Conservation (phyloP, 2,113 vertebrate genomes). For the Chamaea fasciata region DNA sequence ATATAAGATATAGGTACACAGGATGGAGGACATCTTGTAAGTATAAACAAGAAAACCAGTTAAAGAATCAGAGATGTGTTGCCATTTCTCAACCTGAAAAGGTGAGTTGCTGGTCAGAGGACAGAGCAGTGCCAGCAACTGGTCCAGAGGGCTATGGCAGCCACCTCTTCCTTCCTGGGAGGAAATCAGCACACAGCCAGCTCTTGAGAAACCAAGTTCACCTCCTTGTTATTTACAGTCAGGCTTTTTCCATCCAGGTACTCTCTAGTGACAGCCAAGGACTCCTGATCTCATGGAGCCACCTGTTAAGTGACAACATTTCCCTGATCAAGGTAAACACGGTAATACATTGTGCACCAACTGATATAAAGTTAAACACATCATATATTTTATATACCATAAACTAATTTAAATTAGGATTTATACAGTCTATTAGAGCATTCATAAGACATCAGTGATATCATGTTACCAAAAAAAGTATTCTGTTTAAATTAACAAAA, state of each 20-base stretch:
- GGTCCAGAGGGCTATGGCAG: not conserved
- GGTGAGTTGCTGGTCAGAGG: not conserved
- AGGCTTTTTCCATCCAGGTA: not conserved
- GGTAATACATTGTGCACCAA: not conserved
- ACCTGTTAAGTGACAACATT: not conserved
- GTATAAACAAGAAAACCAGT: not conserved
- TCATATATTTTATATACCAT: too few species aligned
- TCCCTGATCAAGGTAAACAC: not conserved
- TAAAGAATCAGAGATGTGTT: not conserved
- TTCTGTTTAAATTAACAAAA: not conserved
- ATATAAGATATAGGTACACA: too few species aligned
- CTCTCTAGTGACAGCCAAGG: not conserved
- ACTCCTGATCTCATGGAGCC: not conserved
- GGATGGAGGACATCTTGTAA: not conserved
- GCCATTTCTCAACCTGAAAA: not conserved
- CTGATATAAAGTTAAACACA: not conserved
- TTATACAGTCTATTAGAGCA: not conserved
- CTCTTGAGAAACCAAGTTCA: not conserved
- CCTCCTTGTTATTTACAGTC: not conserved
- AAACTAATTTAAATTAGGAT: not conserved
- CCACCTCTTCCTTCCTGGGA: not conserved
- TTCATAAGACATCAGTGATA: not conserved
- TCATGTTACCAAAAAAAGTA: not conserved
- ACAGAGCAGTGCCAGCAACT: not conserved
- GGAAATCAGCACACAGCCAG: not conserved